phyloP scores from a whole-genome alignment of 2,888 invertebrate species.

The Polyommatus iphigenia region DNA sequence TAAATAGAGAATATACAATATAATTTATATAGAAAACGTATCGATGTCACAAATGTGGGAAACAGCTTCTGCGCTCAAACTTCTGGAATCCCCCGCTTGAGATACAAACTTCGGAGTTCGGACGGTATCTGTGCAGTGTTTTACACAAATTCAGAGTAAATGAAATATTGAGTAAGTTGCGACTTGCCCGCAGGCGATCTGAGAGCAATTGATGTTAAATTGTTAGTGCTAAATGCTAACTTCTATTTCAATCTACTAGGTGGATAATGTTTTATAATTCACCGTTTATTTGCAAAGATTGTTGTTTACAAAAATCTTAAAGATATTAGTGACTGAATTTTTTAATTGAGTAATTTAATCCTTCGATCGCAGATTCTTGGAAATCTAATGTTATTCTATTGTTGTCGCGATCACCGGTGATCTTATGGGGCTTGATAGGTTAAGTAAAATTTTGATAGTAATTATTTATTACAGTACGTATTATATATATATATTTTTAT shows the following conservation, averaged over 20 bases:
- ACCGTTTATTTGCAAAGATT: neutral
- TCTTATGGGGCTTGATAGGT: no score
- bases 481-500: no score
- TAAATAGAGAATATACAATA: conserved; percentile 23
- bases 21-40: conserved; percentile 44
- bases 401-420: no score
- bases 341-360: no score
- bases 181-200: conserved; percentile 9
- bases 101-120: conserved; percentile 61
- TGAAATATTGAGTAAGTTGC: conserved; percentile 41
- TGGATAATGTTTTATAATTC: neutral
- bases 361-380: no score
- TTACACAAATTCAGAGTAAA: conserved; percentile 43
- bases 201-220: conserved; percentile 1
- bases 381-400: no score
- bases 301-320: neutral
- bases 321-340: neutral
- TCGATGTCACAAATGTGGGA: conserved; percentile 60
- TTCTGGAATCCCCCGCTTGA: conserved; percentile 54
- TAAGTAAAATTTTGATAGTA: neutral
- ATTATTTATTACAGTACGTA: no score
- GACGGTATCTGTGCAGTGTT: conserved; percentile 44
- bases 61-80: conserved; percentile 61
- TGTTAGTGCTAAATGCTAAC: conserved; percentile 6
- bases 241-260: conserved; percentile 1